phyloP scores from a whole-genome alignment of 1,140 invertebrate species.

The Musca domestica region DNA sequence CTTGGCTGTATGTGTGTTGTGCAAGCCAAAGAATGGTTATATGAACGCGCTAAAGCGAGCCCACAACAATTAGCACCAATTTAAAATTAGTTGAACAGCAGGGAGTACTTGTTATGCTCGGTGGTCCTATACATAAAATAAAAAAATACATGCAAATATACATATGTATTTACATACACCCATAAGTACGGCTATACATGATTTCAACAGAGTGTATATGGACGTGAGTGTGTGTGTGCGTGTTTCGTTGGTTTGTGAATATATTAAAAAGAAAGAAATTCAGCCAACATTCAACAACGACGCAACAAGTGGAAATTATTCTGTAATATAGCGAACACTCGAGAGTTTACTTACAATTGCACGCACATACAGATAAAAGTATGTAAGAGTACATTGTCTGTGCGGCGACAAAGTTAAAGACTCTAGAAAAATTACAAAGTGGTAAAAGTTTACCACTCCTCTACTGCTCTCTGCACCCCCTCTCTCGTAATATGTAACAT shows the following conservation, averaged over 20 bases:
- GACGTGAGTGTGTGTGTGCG: neutral
- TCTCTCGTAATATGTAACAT: too few species aligned
- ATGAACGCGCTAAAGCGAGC: slow-evolving; percentile 3
- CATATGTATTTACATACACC: too few species aligned
- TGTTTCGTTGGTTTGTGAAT: neutral
- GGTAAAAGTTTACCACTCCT: neutral
- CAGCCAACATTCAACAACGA: neutral
- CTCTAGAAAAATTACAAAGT: neutral
- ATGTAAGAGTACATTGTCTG: too few species aligned
- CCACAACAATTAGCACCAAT: slow-evolving; percentile 19
- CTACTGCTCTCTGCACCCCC: too few species aligned
- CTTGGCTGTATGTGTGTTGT: too few species aligned
- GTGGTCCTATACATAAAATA: too few species aligned
- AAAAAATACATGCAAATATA: too few species aligned
- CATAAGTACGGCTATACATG: too few species aligned
- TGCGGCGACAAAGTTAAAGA: neutral
- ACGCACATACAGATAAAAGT: neutral
- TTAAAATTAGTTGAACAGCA: slow-evolving; percentile 14
- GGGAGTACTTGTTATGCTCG: too few species aligned
- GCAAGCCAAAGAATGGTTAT: neutral
- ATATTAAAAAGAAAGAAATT: neutral
- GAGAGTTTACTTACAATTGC: too few species aligned
- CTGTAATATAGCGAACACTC: neutral
- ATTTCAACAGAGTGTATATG: neutral
- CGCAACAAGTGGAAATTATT: slow-evolving; percentile 16